Evolutionary conservation across 2,797 vertebrate species (phyloP), one percentile per base, ranked within the genome.

Genomic region (Danio jaintianensis): DNA sequence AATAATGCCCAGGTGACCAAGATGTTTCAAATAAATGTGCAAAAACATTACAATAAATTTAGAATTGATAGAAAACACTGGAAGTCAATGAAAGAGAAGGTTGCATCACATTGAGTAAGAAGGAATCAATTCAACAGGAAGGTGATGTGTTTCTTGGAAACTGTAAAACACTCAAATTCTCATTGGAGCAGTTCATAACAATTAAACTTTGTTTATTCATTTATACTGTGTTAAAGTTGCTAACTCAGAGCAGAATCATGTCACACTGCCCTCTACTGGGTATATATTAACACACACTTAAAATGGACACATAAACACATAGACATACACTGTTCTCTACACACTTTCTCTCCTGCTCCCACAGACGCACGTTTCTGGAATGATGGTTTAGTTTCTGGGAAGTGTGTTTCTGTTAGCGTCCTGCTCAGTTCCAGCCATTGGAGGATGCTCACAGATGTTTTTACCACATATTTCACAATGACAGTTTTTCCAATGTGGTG

Each of bases 261-360:
- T 36, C 71, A 83, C 86, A 87, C 87, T 91, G 91, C 90, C 90
- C 90, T 88, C 92, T 92, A 70, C 83, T 91, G 92, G 89, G 36
- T 13, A 75, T 43, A 15, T 13, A n/a, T 38, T 29, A 38, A 10
- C 18, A 38, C 68, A 87, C 78, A 59, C 88, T 87, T 81, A 62
- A 18, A 70, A 77, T 75, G 29, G 29, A 29, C 29, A 88, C 86
- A 86, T 75, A 80, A 83, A 89, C 87, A 90, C 68, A 73, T 61
- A 82, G 74, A 29, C 63, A 88, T 63, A 86, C 68, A 87, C n/a
- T 82, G 85, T 5, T 48, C 58, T 45, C 43, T 13, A 64, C 22
- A 61, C 20, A 71, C 16, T 20, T 71, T 29, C 2, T 48, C 16
- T 11, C 18, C 38, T 8, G 7, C 7, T 29, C 18, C 20, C 18